Evolutionary conservation across 2,888 invertebrate genomes (phyloP).

Genomic region (Poecilus cupreus): DNA sequence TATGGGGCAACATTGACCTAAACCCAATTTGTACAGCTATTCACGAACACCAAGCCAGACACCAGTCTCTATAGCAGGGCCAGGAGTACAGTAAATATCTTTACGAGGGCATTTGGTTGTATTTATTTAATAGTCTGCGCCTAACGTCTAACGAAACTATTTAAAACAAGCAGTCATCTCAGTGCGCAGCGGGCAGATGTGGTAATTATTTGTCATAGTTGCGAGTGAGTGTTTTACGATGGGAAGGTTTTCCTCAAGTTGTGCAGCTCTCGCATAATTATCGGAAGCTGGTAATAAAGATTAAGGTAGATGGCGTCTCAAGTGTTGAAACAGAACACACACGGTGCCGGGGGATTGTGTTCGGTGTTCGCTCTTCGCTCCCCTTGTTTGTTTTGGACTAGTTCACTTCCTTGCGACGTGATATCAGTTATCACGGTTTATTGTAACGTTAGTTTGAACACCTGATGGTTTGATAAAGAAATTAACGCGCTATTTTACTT

Average conservation of each 20-base stretch:
- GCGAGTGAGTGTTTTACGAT: constrained; percentile 56
- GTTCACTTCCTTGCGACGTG: constrained; percentile 37
- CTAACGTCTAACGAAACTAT: constrained; percentile 4
- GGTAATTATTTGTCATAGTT: constrained; percentile 56
- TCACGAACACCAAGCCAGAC: constrained; percentile 18
- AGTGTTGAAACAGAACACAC: constrained; percentile 53
- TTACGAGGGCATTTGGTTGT: constrained; percentile 36
- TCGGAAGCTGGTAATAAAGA: constrained; percentile 54
- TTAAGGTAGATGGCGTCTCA: constrained; percentile 49
- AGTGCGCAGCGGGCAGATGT: constrained; percentile 17
- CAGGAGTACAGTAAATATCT: constrained; percentile 7
- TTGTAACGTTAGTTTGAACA: constrained; percentile 29
- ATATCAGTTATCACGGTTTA: constrained; percentile 30
- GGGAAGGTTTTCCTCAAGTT: constrained; percentile 40
- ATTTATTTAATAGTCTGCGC: constrained; percentile 28
- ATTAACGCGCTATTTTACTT: neutral
- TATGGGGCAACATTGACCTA: constrained; percentile 12
- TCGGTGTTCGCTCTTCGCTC: too few species aligned
- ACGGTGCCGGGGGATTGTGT: constrained; percentile 19
- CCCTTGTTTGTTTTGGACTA: constrained; percentile 47
- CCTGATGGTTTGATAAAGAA: constrained; percentile 46
- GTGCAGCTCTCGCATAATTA: constrained; percentile 33
- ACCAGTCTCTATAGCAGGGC: neutral
- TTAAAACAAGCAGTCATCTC: neutral
- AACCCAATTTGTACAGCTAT: constrained; percentile 6